Base-by-base conservation (phyloP, 2,888 invertebrate genomes). In the Neoitamus cyanurus region DNA sequence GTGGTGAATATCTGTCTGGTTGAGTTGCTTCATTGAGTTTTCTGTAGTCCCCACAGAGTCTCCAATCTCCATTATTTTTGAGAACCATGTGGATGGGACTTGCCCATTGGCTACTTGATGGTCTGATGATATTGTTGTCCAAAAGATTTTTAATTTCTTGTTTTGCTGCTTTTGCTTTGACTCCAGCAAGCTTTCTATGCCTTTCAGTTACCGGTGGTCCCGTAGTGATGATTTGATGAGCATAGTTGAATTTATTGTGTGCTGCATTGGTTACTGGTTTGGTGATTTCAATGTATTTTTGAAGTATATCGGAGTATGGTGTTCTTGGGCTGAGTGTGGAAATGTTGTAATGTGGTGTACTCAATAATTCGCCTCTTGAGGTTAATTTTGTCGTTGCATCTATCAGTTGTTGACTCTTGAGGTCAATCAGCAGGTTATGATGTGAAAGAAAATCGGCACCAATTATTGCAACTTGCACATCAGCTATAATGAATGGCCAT, bases 371-470 rank as follows among this genome's bases (percentile, higher is more conserved):
- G 37, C 37, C 37, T 4, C n/a, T 42, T 2, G 37, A 42, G n/a
- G 37, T 42, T n/a, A 13, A 11, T 2, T 20, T 48, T 48, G 20
- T 48, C 0, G 20, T 48, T 48, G 48, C 7, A 4, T 48, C 20
- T 0, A 48, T 48, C 1, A 48, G 6, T 48, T 20, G 6, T 20
- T 6, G 7, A 48, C 2, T 48, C 2, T 4, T 48, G 7, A 48
- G 58, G 3, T 42, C 9, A 15, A 25, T 36, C 0, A 73, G 15
- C 3, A 70, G 13, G 15, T 25, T 58, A 36, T 70, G 85, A 83
- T 42, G 87, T 92, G 94, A 94, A 94, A 92, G 95, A 95, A 58
- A 58, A 48, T 15, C 34, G 34, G 34, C 34, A 34, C 6, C 34
- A 34, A 34, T 34, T 34, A 34, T 34, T 34, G 34, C 34, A 34